Conservation (phyloP, 2,888 invertebrate genomes). For the Dysmachus trigonus region DNA sequence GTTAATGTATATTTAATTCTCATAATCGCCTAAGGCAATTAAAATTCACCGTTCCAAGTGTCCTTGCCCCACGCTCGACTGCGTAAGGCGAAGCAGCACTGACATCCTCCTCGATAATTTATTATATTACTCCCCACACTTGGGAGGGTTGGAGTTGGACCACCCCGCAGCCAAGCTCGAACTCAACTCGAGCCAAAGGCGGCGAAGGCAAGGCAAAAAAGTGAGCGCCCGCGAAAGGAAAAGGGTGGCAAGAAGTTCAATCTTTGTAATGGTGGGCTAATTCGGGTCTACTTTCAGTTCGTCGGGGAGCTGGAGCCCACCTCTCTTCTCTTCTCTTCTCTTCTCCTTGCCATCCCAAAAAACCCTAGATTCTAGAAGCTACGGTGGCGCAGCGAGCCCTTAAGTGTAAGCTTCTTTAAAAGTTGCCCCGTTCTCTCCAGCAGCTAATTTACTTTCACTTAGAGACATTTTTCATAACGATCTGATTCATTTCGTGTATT, state of each 20-base stretch:
- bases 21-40: constrained; percentile 50
- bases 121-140: constrained; percentile 45
- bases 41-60: constrained; percentile 48
- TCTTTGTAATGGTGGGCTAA: constrained; percentile 37
- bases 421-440: not conserved
- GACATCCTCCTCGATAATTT: constrained; percentile 45
- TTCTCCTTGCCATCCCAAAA: too few species aligned
- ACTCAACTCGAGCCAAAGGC: too few species aligned
- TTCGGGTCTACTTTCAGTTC: constrained; percentile 21
- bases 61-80: constrained; percentile 16
- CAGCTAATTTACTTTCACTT: constrained; percentile 35
- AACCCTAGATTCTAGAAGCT: not conserved
- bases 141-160: not conserved
- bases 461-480: constrained; percentile 34
- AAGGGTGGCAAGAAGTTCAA: constrained; percentile 40
- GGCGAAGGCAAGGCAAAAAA: not conserved
- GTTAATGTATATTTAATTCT: constrained; percentile 50
- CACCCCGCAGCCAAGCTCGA: not conserved
- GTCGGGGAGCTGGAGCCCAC: not conserved
- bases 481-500: constrained; percentile 23
- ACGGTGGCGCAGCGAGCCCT: not conserved
- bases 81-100: constrained; percentile 7
- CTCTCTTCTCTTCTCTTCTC: too few species aligned
- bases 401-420: not conserved
- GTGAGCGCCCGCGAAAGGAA: not conserved